A percentile compares a stretch with the other conserved stretches of the same genome.
Conservation (phyloP, 2,797 vertebrate species). For the Channa striata region DNA sequence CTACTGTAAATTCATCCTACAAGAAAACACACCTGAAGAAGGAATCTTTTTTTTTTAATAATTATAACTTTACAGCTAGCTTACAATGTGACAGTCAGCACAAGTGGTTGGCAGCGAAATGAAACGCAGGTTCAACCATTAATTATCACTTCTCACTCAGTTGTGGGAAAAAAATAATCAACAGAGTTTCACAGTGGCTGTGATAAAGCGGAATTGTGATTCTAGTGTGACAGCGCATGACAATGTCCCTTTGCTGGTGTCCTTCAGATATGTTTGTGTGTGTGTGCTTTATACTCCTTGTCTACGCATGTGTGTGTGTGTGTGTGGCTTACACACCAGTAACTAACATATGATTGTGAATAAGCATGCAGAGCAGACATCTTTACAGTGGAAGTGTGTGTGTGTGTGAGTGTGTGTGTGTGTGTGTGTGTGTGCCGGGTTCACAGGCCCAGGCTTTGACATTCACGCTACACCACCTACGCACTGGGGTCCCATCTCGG, state of each 20-base stretch:
- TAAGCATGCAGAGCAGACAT: slow-evolving; percentile 69
- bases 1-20: not conserved
- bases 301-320: not conserved
- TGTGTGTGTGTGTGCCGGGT: slow-evolving; percentile 61
- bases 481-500: slow-evolving; percentile 91
- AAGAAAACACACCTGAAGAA: slow-evolving; percentile 7
- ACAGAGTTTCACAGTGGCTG: slow-evolving; percentile 35
- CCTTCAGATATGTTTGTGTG: slow-evolving; percentile 36
- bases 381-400: slow-evolving; percentile 57
- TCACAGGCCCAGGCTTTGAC: slow-evolving; percentile 88
- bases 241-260: slow-evolving; percentile 29
- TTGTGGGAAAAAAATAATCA: slow-evolving; percentile 41
- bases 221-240: slow-evolving; percentile 36
- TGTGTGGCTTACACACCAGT: slow-evolving; percentile 27
- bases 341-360: slow-evolving; percentile 63
- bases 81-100: slow-evolving; percentile 39
- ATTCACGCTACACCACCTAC: slow-evolving; percentile 93
- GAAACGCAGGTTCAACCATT: slow-evolving; percentile 52
- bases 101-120: slow-evolving; percentile 58
- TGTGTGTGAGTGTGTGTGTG: slow-evolving; percentile 18
- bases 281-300: not conserved
- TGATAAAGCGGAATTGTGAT: slow-evolving; percentile 40
- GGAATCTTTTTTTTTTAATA: slow-evolving; percentile 45
- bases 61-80: slow-evolving; percentile 37
- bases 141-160: slow-evolving; percentile 55